Evolutionary conservation across 2,797 vertebrate genomes (phyloP).

Genomic region (Siniperca scherzeri): DNA sequence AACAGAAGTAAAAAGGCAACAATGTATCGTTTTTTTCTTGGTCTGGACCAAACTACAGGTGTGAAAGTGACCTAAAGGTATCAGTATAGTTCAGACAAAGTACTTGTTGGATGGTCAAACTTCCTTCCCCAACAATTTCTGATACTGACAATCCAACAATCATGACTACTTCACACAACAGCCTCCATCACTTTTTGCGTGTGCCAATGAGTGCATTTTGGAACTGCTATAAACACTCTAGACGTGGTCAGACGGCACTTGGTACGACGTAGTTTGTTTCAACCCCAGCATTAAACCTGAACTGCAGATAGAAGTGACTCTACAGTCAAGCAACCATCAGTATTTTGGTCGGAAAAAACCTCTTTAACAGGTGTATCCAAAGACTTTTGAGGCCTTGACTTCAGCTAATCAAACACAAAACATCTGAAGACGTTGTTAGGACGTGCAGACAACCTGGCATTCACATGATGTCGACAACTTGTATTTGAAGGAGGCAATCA

Average conservation of each 20-base stretch:
- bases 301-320: background rate
- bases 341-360: background rate
- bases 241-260: background rate
- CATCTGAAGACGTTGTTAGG: conserved; percentile 30
- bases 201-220: background rate
- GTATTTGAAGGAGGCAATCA: conserved; percentile 19
- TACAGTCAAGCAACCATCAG: background rate
- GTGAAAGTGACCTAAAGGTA: too few relatives aligned
- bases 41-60: too few relatives aligned
- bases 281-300: background rate
- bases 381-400: background rate
- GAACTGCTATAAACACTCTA: background rate
- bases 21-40: too few relatives aligned
- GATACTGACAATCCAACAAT: too few relatives aligned
- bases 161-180: too few relatives aligned
- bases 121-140: too few relatives aligned
- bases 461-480: conserved; percentile 23
- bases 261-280: background rate
- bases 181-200: too few relatives aligned
- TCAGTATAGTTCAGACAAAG: too few relatives aligned
- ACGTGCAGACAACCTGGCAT: conserved; percentile 34
- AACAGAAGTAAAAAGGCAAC: too few relatives aligned
- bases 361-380: conserved; percentile 39
- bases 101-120: too few relatives aligned
- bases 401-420: conserved; percentile 29